phyloP scores from a whole-genome alignment of 2,888 invertebrate genomes.

The Anthoptus insignis region DNA sequence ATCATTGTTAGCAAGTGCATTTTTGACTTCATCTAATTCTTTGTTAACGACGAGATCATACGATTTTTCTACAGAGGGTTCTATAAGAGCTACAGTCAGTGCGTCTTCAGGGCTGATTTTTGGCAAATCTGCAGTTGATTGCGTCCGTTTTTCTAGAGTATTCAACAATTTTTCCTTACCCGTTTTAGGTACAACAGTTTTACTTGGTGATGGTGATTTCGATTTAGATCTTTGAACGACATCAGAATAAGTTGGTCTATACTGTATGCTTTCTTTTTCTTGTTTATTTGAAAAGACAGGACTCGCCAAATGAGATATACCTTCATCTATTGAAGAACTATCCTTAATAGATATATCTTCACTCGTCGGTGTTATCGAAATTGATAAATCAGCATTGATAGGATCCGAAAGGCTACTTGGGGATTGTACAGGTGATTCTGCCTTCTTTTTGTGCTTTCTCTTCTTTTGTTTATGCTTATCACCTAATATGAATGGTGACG shows the following conservation, averaged over 20 bases:
- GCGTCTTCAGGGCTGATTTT: conserved; percentile 60
- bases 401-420: conserved; percentile 83
- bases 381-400: conserved; percentile 79
- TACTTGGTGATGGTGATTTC: conserved; percentile 80
- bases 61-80: conserved; percentile 77
- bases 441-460: conserved; percentile 73
- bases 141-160: conserved; percentile 74
- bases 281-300: conserved; percentile 57
- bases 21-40: conserved; percentile 85
- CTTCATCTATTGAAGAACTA: conserved; percentile 79
- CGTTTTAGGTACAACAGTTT: conserved; percentile 64
- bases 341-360: conserved; percentile 76
- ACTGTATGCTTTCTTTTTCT: conserved; percentile 51
- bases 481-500: conserved; percentile 62
- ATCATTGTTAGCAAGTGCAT: conserved; percentile 87
- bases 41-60: conserved; percentile 86
- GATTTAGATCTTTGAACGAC: conserved; percentile 82
- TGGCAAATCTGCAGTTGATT: conserved; percentile 62
- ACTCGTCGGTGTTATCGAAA: conserved; percentile 78
- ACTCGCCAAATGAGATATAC: conserved; percentile 75
- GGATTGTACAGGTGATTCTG: conserved; percentile 70
- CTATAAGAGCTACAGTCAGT: conserved; percentile 70
- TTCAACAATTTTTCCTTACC: conserved; percentile 72
- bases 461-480: conserved; percentile 77
- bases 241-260: conserved; percentile 78